phyloP scores from a whole-genome alignment of 1,140 invertebrate genomes.

The Heliconius hewitsoni region DNA sequence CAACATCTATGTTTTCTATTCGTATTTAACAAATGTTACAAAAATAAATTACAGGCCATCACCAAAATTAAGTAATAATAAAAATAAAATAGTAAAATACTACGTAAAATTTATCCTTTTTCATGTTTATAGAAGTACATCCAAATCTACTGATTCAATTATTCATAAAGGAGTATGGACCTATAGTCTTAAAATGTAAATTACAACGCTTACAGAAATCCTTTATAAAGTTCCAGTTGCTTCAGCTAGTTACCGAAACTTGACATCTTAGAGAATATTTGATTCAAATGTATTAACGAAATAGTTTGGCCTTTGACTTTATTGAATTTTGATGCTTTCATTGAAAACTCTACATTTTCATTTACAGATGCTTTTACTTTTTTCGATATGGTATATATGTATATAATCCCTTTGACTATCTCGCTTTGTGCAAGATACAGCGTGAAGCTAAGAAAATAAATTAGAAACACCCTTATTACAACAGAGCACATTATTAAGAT shows the following conservation, averaged over 20 bases:
- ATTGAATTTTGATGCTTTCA: neutral
- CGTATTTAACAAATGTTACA: too few relatives aligned
- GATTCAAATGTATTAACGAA: neutral
- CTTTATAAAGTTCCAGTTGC: conserved; percentile 17
- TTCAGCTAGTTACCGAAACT: conserved; percentile 18
- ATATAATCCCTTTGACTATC: neutral
- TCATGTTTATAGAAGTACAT: too few relatives aligned
- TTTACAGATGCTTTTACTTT: neutral
- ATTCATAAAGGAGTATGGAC: neutral
- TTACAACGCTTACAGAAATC: neutral
- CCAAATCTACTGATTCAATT: neutral
- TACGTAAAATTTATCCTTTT: too few relatives aligned
- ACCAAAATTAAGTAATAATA: too few relatives aligned
- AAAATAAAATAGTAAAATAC: too few relatives aligned
- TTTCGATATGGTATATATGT: neutral
- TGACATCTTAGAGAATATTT: conserved; percentile 5
- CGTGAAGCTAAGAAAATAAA: too few relatives aligned
- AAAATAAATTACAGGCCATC: too few relatives aligned
- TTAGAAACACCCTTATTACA: too few relatives aligned
- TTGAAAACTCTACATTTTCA: neutral
- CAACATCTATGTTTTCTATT: too few relatives aligned
- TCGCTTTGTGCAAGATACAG: too few relatives aligned
- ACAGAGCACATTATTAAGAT: too few relatives aligned
- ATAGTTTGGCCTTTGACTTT: neutral
- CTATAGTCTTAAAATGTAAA: neutral